phyloP scores from a whole-genome alignment of 2,797 vertebrate genomes.

The Clarias platycephalus region DNA sequence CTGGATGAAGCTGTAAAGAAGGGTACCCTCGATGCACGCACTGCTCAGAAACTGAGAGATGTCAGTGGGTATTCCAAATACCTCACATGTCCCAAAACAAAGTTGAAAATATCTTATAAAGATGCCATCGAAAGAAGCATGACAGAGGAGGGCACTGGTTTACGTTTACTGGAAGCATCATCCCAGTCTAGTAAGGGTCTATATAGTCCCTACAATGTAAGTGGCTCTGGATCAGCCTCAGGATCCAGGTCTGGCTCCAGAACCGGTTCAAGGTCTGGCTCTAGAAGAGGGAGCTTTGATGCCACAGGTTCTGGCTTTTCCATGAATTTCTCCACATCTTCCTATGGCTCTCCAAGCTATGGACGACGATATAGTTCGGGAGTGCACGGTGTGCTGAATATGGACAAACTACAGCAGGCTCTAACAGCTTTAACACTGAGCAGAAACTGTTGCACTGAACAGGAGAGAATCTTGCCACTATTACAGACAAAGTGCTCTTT shows the following conservation, averaged over 20 bases:
- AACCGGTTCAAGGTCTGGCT: conserved; percentile 87
- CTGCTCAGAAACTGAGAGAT: conserved; percentile 92
- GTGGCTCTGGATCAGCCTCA: conserved; percentile 85
- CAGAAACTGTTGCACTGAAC: conserved; percentile 63
- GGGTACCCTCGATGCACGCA: conserved; percentile 88
- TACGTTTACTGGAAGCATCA: conserved; percentile 90
- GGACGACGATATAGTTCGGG: conserved; percentile 80
- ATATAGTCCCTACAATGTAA: conserved; percentile 94
- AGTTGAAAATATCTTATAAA: conserved; percentile 98
- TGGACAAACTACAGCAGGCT: conserved; percentile 49
- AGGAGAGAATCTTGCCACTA: conserved; percentile 53
- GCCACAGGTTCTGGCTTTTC: conserved; percentile 88
- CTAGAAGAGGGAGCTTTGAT: conserved; percentile 92
- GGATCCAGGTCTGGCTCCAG: conserved; percentile 90
- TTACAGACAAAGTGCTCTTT: conserved; percentile 64
- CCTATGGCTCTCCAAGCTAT: conserved; percentile 87
- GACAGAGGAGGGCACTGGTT: conserved; percentile 88
- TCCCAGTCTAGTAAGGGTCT: conserved; percentile 96
- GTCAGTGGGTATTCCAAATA: conserved; percentile 92
- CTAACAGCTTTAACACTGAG: conserved; percentile 41
- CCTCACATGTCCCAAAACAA: conserved; percentile 97
- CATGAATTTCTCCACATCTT: conserved; percentile 88
- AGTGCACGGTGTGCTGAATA: conserved; percentile 38
- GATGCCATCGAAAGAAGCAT: conserved; percentile 97
- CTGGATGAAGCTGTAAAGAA: conserved; percentile 90